Base-by-base conservation (phyloP, 2,113 vertebrate genomes). In the Trematocara zebra region DNA sequence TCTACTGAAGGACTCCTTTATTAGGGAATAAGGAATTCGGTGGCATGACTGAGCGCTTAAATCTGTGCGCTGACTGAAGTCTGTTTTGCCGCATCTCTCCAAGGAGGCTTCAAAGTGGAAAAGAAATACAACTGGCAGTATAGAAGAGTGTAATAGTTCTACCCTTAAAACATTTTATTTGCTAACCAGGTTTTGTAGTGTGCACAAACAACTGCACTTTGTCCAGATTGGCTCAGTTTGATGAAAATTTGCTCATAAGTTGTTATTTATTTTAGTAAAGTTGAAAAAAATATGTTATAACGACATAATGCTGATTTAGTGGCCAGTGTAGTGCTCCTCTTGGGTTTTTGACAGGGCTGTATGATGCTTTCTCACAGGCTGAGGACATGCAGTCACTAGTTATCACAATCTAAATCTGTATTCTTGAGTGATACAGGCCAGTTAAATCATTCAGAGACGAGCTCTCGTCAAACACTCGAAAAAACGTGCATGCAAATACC, bases 31-130 rank as follows among this genome's bases (percentile, higher is more conserved):
- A 59, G 18, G 72, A 87, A 57, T 78, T 56, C 52, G 52, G 80
- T 80, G 51, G 87, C 52, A 86, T 11, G 92, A 59, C 85, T 67
- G 94, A 85, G 85, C 74, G 26, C 91, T 85, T 78, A 87, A 87
- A 76, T 91, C 53, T 74, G 87, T 28, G 67, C 74, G 26, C 83
- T n/a, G 79, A 86, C 80, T 92, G 53, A 81, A 88, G 92, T 86
- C 53, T 84, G 56, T 49, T 92, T 84, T 78, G 74, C 49, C 42
- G 40, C 42, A 52, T 86, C n/a, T 91, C 88, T 86, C 52, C 17
- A 42, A 90, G 59, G 56, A 80, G 37, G 18, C 6, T 86, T 80
- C 6, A 79, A 69, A 33, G n/a, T 51, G 23, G 18, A 31, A 44
- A 42, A 11, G 6, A 35, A 35, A 61, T 7, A 9, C 51, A 35